Evolutionary conservation across 2,113 vertebrate species (phyloP).

Genomic region (Scopus umbretta): DNA sequence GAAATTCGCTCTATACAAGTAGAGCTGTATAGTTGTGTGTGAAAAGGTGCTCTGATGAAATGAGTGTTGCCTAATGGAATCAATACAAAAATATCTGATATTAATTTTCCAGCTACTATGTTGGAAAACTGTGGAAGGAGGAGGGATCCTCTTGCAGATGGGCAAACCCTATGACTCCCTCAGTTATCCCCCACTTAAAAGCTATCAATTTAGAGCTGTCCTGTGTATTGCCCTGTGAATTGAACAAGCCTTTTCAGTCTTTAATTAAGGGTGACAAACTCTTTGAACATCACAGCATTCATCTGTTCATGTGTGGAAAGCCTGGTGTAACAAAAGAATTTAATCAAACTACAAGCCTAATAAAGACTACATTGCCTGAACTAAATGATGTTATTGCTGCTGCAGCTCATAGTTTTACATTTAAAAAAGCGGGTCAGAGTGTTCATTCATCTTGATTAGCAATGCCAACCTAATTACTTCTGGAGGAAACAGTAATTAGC

Average conservation of each 20-base stretch:
- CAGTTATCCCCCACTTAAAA: conserved; percentile 72
- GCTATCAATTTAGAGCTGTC: conserved; percentile 79
- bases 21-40: not conserved
- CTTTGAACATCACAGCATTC: conserved; percentile 81
- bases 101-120: conserved; percentile 44
- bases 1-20: not conserved
- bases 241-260: conserved; percentile 76
- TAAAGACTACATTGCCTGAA: conserved; percentile 80
- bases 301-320: conserved; percentile 76
- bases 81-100: conserved; percentile 51
- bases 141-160: conserved; percentile 49
- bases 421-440: conserved; percentile 82
- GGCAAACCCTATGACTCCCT: conserved; percentile 58
- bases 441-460: conserved; percentile 93
- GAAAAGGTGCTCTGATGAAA: conserved; percentile 23
- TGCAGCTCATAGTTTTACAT: conserved; percentile 78
- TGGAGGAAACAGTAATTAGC: conserved; percentile 99
- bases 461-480: conserved; percentile 96
- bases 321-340: conserved; percentile 82
- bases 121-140: conserved; percentile 30
- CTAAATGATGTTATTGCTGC: conserved; percentile 79
- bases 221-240: conserved; percentile 70
- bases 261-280: conserved; percentile 84
- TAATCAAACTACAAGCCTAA: conserved; percentile 82
- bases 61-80: conserved; percentile 56